Percentiles rank a stretch among this genome's conserved stretches.
These are phyloP conservation scores for Enteromius unitaeniatus DNA, from an alignment of 2,797 vertebrate species.

Conservation along the genomic window DNA sequence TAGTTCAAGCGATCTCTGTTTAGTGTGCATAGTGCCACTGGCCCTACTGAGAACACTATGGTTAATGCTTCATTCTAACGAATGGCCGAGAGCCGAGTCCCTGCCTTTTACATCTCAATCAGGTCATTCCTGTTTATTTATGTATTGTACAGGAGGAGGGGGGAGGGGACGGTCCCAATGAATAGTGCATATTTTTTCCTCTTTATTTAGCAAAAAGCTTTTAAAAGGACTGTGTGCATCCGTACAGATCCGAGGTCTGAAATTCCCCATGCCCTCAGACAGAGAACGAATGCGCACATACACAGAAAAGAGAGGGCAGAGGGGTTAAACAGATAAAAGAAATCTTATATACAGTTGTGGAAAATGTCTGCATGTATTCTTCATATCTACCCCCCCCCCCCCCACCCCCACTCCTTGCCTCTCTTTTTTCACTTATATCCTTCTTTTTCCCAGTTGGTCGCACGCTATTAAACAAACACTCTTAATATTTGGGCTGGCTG, in stretches of 20 bases:
- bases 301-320: conserved; percentile 17
- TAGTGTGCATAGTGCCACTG: conserved; percentile 50
- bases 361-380: conserved; percentile 54
- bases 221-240: conserved; percentile 81
- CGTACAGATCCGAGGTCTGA: conserved; percentile 73
- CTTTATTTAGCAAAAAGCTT: conserved; percentile 81
- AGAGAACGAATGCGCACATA: background rate
- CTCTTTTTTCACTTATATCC: conserved; percentile 56
- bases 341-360: conserved; percentile 71
- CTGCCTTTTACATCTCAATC: conserved; percentile 82
- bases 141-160: conserved; percentile 73
- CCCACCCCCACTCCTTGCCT: conserved; percentile 7
- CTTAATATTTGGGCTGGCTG: conserved; percentile 99
- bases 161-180: conserved; percentile 66
- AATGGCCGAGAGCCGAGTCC: conserved; percentile 77
- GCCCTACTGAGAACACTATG: conserved; percentile 68
- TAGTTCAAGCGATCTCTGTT: conserved; percentile 36
- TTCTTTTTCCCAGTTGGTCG: conserved; percentile 83
- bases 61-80: conserved; percentile 77
- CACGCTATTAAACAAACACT: conserved; percentile 99
- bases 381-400: conserved; percentile 32
- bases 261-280: conserved; percentile 74
- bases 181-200: conserved; percentile 70
- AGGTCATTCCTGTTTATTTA: conserved; percentile 83
- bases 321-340: conserved; percentile 68